These are phyloP conservation scores for Ammodytes dubius DNA, from an alignment of 2,113 vertebrate species.

Conservation along the genomic window DNA sequence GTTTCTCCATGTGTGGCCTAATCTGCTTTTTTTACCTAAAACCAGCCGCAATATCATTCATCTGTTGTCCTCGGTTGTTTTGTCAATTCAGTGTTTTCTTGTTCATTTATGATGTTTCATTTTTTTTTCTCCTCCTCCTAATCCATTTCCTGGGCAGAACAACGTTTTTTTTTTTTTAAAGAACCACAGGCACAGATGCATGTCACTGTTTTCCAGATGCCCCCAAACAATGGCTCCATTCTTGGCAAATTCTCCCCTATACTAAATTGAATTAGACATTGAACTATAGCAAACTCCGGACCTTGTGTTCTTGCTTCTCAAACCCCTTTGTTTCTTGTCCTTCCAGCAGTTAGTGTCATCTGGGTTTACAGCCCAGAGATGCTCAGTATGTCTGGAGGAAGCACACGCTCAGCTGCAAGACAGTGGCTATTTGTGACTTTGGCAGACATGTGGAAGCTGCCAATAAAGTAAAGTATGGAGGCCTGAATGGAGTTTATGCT, in stretches of 20 bases:
- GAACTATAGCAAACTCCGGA: conserved; percentile 31
- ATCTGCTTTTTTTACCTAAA: conserved; percentile 4
- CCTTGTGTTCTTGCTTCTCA: conserved; percentile 43
- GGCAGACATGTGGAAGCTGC: not conserved
- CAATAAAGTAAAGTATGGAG: not conserved
- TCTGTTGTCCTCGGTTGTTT: conserved; percentile 47
- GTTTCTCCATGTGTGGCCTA: conserved; percentile 66
- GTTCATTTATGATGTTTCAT: conserved; percentile 55
- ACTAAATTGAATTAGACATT: conserved; percentile 62
- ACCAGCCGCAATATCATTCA: conserved; percentile 4
- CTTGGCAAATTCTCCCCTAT: conserved; percentile 54
- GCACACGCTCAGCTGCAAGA: not conserved
- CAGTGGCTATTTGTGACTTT: conserved; percentile 13
- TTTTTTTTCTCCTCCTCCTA: conserved; percentile 17
- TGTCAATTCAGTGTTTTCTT: conserved; percentile 46
- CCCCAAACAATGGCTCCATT: conserved; percentile 66
- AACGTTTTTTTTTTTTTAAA: conserved; percentile 36
- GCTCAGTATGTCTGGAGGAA: conserved; percentile 13
- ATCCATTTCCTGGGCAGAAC: conserved; percentile 55
- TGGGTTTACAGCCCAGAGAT: conserved; percentile 29
- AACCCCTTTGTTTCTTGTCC: conserved; percentile 32
- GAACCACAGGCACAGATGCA: conserved; percentile 49
- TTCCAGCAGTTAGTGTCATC: conserved; percentile 35
- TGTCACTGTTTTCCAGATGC: conserved; percentile 69
- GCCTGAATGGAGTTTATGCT: not conserved